Base-by-base conservation (phyloP, 2,888 invertebrate genomes). In the Cotesia congregata region DNA sequence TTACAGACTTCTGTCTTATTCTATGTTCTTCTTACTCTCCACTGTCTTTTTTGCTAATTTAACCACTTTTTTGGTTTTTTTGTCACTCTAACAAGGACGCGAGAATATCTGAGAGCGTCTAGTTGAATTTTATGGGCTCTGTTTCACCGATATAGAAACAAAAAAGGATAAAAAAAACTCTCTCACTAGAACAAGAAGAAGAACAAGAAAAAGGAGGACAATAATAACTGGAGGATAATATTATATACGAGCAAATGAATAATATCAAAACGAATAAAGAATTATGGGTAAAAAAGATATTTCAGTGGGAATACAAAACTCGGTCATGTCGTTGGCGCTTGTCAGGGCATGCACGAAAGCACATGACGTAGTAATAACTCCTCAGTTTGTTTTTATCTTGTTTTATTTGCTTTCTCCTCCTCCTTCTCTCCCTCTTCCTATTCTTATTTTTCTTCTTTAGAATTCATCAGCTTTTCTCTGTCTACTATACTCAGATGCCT, bases 291-390 rank as follows among this genome's bases (percentile, higher is more conserved):
- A 64, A 62, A 69, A 64, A 74, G 41, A 75, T 67, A 77, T 76
- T 79, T 77, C 71, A 79, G 69, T 78, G 77, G 78, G 76, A 83
- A 84, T 86, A 85, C 77, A 83, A 83, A 86, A 84, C 81, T 86
- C 83, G 85, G 85, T 86, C 85, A 85, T 81, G 82, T 80, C 80
- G 83, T 62, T 77, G 74, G 73, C 76, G 78, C 79, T 79, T 79
- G 82, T 79, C 79, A 77, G 78, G 67, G 77, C 76, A n/a, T 61
- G 71, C 78, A 71, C 77, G 79, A 81, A 81, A 81, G 12, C 41
- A n/a, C 50, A 64, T 65, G 17, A 65, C 50, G 64, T 20, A 50
- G 50, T 50, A 50, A 72, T 65, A 38, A 39, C 72, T 41, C 38
- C 72, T 62, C 20, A 62, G 50, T 50, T 50, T 50, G 50, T 50